Conservation (phyloP, 1,140 invertebrate genomes). For the Paraescarpia echinospica region DNA sequence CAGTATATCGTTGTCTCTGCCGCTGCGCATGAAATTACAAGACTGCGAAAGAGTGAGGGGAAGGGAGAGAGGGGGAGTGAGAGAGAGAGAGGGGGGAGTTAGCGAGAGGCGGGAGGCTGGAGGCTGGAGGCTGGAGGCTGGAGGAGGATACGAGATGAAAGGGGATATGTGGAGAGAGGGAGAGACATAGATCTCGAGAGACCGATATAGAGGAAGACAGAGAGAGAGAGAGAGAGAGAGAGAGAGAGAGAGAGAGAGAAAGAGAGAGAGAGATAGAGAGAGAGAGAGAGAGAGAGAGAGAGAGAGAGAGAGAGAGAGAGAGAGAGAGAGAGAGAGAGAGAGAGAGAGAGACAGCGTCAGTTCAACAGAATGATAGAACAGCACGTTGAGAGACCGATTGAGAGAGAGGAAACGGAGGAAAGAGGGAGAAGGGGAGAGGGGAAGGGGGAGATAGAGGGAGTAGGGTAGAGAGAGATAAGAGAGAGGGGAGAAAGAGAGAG, state of each 20-base stretch:
- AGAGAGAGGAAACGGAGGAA: neutral
- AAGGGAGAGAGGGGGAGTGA: conserved; percentile 10
- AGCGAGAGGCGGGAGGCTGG: neutral
- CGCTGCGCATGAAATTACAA: neutral
- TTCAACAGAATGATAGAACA: no score
- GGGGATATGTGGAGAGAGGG: no score
- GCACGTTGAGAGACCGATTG: neutral
- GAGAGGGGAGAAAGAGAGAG: neutral
- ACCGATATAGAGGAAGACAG: no score
- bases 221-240: neutral
- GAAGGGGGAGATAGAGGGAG: neutral
- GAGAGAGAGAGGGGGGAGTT: conserved; percentile 17
- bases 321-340: no score
- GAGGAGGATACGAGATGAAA: no score
- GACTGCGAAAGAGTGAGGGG: neutral
- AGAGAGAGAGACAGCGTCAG: no score
- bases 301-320: neutral
- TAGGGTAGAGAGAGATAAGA: neutral
- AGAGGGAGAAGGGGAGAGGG: neutral
- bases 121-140: no score
- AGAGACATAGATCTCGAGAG: no score
- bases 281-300: no score
- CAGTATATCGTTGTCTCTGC: neutral
- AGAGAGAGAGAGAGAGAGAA: conserved; percentile 18
- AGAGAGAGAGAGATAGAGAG: conserved; percentile 14